Evolutionary conservation across 1,140 invertebrate species (phyloP).

Genomic region (Littorina saxatilis): DNA sequence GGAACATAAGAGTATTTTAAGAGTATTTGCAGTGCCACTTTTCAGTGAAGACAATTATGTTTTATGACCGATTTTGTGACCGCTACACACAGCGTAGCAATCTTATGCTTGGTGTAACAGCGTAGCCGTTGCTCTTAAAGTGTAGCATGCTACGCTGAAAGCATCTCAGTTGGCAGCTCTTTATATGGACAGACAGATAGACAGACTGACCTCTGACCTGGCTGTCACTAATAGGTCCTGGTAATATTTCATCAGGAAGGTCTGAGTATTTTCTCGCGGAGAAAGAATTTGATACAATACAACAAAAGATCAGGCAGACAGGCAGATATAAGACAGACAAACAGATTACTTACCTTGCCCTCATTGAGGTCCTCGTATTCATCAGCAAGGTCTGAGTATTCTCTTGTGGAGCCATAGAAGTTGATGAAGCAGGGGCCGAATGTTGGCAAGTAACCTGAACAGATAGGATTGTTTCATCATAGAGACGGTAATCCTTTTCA

Average conservation of each 20-base stretch:
- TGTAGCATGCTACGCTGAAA: no score
- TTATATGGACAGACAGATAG: no score
- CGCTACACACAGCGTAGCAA: no score
- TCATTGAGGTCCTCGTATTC: conserved; percentile 76
- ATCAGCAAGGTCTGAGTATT: conserved; percentile 75
- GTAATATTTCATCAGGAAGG: conserved; percentile 74
- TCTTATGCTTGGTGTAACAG: no score
- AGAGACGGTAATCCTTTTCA: no score
- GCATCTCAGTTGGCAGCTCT: no score
- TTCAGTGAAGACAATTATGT: no score
- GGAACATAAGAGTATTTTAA: no score
- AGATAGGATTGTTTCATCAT: conserved; percentile 3
- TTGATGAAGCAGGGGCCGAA: conserved; percentile 78
- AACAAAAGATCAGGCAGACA: no score
- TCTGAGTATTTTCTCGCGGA: conserved; percentile 76
- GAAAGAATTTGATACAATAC: conserved; percentile 78
- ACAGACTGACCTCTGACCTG: conserved; percentile 64
- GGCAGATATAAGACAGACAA: conserved; percentile 23
- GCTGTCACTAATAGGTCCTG: conserved; percentile 75
- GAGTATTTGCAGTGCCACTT: no score
- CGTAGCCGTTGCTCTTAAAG: no score
- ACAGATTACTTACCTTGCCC: conserved; percentile 70
- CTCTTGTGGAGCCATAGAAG: conserved; percentile 77
- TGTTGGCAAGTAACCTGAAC: conserved; percentile 77
- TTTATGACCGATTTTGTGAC: no score